Percentiles rank a stretch among this genome's conserved stretches.
These are phyloP conservation scores for Thalassaphorura encarpata DNA, from an alignment of 1,140 invertebrate species.

Conservation along the genomic window DNA sequence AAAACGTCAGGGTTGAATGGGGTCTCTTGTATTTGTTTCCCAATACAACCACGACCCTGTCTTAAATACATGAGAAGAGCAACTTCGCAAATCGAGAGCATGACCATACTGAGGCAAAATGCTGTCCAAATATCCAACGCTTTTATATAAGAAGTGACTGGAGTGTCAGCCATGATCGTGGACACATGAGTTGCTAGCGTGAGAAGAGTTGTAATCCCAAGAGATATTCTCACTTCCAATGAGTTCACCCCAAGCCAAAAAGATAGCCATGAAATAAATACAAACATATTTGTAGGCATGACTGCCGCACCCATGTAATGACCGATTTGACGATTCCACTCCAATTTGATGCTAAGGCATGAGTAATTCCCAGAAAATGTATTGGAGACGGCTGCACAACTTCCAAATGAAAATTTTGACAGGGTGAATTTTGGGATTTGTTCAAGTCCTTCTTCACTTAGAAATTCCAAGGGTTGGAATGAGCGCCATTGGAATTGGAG, in stretches of 20 bases:
- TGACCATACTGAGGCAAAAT: slow-evolving; percentile 63
- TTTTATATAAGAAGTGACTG: slow-evolving; percentile 36
- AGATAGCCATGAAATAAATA: slow-evolving; percentile 47
- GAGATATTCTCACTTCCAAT: slow-evolving; percentile 44
- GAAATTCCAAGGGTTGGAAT: slow-evolving; percentile 74
- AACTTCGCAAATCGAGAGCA: slow-evolving; percentile 73
- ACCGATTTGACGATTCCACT: slow-evolving; percentile 45
- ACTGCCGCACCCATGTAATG: slow-evolving; percentile 48
- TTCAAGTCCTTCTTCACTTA: slow-evolving; percentile 50
- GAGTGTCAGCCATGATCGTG: slow-evolving; percentile 36
- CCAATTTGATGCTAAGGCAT: slow-evolving; percentile 42
- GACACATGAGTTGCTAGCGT: slow-evolving; percentile 48
- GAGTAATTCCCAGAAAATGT: slow-evolving; percentile 48
- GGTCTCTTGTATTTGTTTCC: too few species aligned
- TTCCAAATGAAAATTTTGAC: slow-evolving; percentile 75
- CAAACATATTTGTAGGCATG: slow-evolving; percentile 45
- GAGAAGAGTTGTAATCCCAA: slow-evolving; percentile 48
- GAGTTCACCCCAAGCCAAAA: slow-evolving; percentile 44
- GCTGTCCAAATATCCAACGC: slow-evolving; percentile 49
- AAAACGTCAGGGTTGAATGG: too few species aligned
- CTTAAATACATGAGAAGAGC: too few species aligned
- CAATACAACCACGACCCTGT: too few species aligned
- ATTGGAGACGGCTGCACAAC: slow-evolving; percentile 88
- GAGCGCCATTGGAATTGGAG: slow-evolving; percentile 91
- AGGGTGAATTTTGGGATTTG: slow-evolving; percentile 86